phyloP scores from a whole-genome alignment of 2,888 invertebrate species.

The Seira sanloemensis region DNA sequence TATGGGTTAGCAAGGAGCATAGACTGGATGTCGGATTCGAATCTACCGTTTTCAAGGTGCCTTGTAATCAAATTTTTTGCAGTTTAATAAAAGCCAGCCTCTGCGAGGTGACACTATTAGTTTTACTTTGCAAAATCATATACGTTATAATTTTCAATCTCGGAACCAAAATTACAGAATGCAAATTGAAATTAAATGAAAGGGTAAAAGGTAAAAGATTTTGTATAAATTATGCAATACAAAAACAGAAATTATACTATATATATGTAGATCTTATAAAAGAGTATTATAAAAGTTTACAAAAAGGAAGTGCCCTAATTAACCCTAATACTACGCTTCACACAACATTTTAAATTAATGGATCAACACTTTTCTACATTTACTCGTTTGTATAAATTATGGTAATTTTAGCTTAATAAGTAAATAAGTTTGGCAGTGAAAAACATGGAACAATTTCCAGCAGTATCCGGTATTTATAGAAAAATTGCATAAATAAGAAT shows the following conservation, averaged over 20 bases:
- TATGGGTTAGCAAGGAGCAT: neutral
- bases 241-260: slow-evolving; percentile 6
- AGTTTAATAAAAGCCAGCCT: slow-evolving; percentile 6
- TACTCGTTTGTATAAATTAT: too few species aligned
- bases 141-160: slow-evolving; percentile 36
- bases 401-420: too few species aligned
- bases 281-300: neutral
- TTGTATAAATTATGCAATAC: slow-evolving; percentile 24
- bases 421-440: neutral
- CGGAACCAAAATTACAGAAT: too few species aligned
- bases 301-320: neutral
- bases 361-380: too few species aligned
- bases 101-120: too few species aligned
- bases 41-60: neutral
- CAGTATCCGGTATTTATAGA: neutral
- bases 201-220: too few species aligned
- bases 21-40: neutral
- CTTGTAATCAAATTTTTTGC: too few species aligned
- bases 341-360: too few species aligned
- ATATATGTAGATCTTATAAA: neutral
- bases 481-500: neutral
- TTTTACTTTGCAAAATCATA: slow-evolving; percentile 54
- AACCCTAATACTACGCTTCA: too few species aligned
- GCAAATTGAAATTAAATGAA: too few species aligned
- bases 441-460: neutral